phyloP scores from a whole-genome alignment of 2,888 invertebrate genomes.

The Calliscelio sp. region DNA sequence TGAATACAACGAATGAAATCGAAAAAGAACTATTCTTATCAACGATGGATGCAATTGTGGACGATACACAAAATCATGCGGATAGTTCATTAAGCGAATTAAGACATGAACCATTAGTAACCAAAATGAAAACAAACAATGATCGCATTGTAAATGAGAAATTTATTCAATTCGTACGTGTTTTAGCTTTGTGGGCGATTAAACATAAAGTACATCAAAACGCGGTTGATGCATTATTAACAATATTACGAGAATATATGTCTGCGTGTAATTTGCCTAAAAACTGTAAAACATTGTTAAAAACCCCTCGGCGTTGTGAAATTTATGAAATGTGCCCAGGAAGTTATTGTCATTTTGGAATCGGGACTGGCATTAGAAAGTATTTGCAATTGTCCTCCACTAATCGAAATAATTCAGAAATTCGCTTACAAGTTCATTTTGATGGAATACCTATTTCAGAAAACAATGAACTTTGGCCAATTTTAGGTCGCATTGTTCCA shows the following conservation, averaged over 20 bases:
- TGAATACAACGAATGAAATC: too few species aligned
- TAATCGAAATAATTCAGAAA: background rate
- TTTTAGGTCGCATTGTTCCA: slow-evolving; percentile 42
- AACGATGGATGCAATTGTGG: too few species aligned
- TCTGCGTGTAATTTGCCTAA: background rate
- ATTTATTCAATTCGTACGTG: too few species aligned
- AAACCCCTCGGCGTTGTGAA: background rate
- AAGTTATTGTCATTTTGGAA: slow-evolving; percentile 3
- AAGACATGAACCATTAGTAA: too few species aligned
- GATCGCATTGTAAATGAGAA: too few species aligned
- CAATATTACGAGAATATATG: background rate
- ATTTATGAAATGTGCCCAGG: slow-evolving; percentile 11
- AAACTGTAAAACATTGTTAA: slow-evolving; percentile 13
- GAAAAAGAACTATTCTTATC: too few species aligned
- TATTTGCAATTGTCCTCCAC: background rate
- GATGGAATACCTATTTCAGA: slow-evolving; percentile 10
- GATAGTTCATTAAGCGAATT: too few species aligned
- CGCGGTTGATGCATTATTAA: too few species aligned
- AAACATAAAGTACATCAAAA: too few species aligned
- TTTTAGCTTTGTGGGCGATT: too few species aligned
- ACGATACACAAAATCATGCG: too few species aligned
- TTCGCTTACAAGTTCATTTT: slow-evolving; percentile 1
- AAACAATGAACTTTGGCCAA: slow-evolving; percentile 38
- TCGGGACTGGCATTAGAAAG: background rate
- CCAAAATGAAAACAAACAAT: too few species aligned